Base-by-base conservation (phyloP, 2,888 invertebrate genomes). In the Barypeithes pellucidus region DNA sequence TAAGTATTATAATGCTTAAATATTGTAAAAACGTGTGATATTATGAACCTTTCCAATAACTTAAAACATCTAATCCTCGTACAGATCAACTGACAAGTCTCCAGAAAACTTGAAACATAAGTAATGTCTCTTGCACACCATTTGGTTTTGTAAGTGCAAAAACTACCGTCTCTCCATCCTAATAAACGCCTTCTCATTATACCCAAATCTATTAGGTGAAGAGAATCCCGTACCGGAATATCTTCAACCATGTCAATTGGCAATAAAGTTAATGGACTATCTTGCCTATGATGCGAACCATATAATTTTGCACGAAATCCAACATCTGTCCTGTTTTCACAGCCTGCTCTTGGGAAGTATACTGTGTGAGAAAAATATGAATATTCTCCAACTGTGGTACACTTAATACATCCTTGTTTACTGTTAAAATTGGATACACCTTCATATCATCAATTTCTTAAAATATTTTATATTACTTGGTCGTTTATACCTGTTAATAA, bases 181-280 rank as follows among this genome's bases (percentile, higher is more conserved):
- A 60, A 52, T 41, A 78, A 69, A 67, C 16, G 72, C 59, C 54
- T 67, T 66, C 71, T 77, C 67, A 71, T 76, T 41, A 72, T 43
- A 62, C 77, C 77, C 22, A 78, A 67, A 63, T 78, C 75, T 4
- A 78, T 36, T 47, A 78, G 24, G 73, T 78, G 76, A 18, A 78
- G 41, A 2, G 61, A 68, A 59, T 78, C 77, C 14, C 70, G 74
- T 24, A 77, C 65, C 5, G 72, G 67, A 67, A 79, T 78, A 65
- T 75, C 72, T 39, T 70, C 45, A 22, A 70, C 29, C 69, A 75
- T 75, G 69, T 75, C 70, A 14, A 75, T 73, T n/a, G 57, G 66
- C 29, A 75, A 45, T 14, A 65, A 11, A 7, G 16, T 14, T 50
- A 62, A 39, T 39, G 75, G 75, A 52, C 69, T 63, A 36, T 73